Evolutionary conservation across 2,797 vertebrate species (phyloP), one percentile per base, ranked within the genome.

Genomic region (Tarsius wallacei): DNA sequence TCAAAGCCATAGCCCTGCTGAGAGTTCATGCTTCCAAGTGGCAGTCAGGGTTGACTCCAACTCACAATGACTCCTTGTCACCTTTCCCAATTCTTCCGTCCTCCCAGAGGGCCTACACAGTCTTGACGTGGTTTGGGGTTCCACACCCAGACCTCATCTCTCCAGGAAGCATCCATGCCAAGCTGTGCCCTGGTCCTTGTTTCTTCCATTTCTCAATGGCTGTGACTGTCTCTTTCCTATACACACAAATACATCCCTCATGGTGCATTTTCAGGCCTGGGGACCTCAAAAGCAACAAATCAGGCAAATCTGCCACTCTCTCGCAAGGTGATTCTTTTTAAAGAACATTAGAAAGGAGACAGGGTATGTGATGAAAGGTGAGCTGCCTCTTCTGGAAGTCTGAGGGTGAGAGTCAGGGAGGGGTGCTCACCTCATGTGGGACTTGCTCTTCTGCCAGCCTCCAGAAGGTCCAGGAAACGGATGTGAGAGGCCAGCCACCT

Each of bases 291-390:
- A 91, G 15, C 49, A 33, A 47, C 51, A n/a, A n/a, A 24, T 36
- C n/a, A 49, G 61, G 47, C 49, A 55, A 33, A 71, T 57, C 19
- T 82, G n/a, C 70, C 53, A 17, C 4, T 31, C 53, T 70, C 28
- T 80, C 51, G 77, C 76, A 33, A 59, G 51, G 49, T 64, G 68
- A 64, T 66, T 47, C 78, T 87, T 90, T 68, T 85, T 71, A 63
- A 71, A 64, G 73, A 28, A 12, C 81, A 70, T 86, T 47, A 63
- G 36, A 55, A 57, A 77, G 51, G 71, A 89, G 63, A 63, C n/a
- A 66, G 85, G 71, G 24, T 49, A 8, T 14, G 21, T 88, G 57
- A 26, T 61, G 76, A 81, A 63, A 74, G 42, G 74, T n/a, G 31
- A 66, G 21, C 53, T 86, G 13, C 68, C 68, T 66, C n/a, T 47